Evolutionary conservation across 1,140 invertebrate species (phyloP).

Genomic region (Pollicipes pollicipes): DNA sequence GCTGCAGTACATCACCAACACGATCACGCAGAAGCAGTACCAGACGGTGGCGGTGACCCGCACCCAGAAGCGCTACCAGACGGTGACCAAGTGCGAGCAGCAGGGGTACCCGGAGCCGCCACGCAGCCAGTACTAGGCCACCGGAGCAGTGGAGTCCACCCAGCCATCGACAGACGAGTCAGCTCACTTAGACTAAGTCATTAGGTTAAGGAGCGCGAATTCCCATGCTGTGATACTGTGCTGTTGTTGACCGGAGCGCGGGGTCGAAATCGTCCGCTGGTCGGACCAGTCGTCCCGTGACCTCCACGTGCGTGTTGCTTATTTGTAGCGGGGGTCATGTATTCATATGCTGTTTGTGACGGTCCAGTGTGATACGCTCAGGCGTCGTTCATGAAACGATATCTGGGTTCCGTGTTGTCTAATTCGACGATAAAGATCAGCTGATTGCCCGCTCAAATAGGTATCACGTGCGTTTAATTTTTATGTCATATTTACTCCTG

Average conservation of each 20-base stretch:
- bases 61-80: not conserved
- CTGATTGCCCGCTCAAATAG: not conserved
- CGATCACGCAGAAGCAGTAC: not conserved
- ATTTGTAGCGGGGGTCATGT: not conserved
- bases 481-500: not conserved
- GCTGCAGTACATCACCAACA: not conserved
- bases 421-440: not conserved
- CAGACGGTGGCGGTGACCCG: not conserved
- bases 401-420: not conserved
- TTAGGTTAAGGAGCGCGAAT: slow-evolving; percentile 1
- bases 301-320: not conserved
- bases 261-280: not conserved
- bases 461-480: no score
- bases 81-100: not conserved
- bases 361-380: no score
- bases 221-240: not conserved
- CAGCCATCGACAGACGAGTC: not conserved
- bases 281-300: not conserved
- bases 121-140: not conserved
- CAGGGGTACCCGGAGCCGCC: not conserved
- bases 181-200: not conserved
- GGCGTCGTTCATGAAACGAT: no score
- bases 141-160: not conserved
- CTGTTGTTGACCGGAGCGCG: not conserved
- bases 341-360: no score